Conservation (phyloP, 2,888 invertebrate species). For the Limnephilus lunatus region DNA sequence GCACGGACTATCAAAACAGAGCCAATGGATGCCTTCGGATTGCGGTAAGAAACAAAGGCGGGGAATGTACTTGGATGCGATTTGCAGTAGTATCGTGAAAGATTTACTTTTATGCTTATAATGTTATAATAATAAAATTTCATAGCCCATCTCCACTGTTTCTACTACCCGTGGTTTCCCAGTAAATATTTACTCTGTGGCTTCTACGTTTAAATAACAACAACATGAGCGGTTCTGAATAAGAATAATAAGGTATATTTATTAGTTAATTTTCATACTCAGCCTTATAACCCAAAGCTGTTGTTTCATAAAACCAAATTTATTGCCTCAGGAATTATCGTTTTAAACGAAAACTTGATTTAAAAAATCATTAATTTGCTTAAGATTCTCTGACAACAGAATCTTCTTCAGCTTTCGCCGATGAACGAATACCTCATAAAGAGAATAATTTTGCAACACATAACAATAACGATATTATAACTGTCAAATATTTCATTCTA, state of each 20-base stretch:
- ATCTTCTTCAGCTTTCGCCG: constrained; percentile 2
- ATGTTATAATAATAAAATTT: no score
- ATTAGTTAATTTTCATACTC: background rate
- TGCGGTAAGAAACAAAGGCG: background rate
- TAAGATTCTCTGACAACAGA: background rate
- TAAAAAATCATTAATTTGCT: background rate
- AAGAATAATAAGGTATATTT: background rate
- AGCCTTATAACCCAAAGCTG: background rate
- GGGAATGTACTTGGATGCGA: no score
- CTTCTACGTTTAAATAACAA: no score
- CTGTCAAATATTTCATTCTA: constrained; percentile 53
- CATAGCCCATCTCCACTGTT: no score
- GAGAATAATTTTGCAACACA: constrained; percentile 35
- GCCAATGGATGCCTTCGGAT: no score
- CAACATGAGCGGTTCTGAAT: no score
- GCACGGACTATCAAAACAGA: no score
- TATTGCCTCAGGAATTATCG: background rate
- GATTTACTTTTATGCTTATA: no score
- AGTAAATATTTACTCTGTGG: background rate
- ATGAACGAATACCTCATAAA: constrained; percentile 4
- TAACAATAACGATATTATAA: constrained; percentile 48
- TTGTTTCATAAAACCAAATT: background rate
- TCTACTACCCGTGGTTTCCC: background rate
- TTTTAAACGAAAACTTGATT: background rate
- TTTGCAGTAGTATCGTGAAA: no score